A percentile compares a stretch with the other conserved stretches of the same genome.
phyloP scores from a whole-genome alignment of 64 coral and sea anemone species.

The Montipora sp. region DNA sequence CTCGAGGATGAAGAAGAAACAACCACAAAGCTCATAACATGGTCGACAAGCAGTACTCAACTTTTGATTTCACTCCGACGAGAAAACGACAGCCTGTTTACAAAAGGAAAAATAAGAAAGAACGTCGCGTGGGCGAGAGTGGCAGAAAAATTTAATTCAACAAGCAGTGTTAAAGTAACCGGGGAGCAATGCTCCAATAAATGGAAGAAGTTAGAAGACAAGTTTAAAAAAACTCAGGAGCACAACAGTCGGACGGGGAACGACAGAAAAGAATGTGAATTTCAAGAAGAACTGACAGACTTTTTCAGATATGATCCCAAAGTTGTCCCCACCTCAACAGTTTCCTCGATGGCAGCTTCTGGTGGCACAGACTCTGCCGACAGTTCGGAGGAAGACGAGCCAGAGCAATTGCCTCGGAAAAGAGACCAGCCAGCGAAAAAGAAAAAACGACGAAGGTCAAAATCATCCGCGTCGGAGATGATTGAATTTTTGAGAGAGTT shows the following conservation, averaged over 20 bases:
- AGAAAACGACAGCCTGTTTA: conserved; percentile 20
- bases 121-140: conserved; percentile 11
- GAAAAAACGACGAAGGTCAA: no score
- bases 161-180: not conserved
- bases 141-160: conserved; percentile 4
- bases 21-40: not conserved
- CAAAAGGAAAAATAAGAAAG: conserved; percentile 2
- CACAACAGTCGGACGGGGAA: not conserved
- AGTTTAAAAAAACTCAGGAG: not conserved
- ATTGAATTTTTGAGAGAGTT: no score
- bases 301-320: not conserved
- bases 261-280: conserved; percentile 12
- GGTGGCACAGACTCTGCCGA: not conserved
- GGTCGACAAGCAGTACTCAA: not conserved
- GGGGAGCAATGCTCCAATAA: no score
- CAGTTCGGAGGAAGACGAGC: conserved; percentile 14
- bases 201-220: not conserved
- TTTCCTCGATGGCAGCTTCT: not conserved
- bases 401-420: conserved; percentile 8
- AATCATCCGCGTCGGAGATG: no score
- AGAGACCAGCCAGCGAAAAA: not conserved
- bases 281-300: conserved; percentile 9
- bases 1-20: no score
- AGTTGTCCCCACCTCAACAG: no score
- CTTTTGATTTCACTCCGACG: not conserved